These are phyloP conservation scores for Karalla daura DNA, from an alignment of 2,797 vertebrate species.

Conservation along the genomic window DNA sequence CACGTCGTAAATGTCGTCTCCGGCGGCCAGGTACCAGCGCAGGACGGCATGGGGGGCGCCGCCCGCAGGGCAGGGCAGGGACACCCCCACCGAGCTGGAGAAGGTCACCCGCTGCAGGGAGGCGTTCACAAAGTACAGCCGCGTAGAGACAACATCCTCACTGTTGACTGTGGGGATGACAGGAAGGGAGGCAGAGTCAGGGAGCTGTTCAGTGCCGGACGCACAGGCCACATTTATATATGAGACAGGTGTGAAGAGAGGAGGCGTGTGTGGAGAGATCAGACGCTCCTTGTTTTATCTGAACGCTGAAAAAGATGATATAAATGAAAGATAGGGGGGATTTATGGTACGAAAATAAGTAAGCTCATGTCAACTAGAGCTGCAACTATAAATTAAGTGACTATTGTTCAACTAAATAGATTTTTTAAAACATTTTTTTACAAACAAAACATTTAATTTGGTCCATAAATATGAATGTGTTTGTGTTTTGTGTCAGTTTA, in stretches of 20 bases:
- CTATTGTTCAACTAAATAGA: no score
- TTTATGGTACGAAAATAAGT: no score
- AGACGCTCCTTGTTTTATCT: neutral
- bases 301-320: neutral
- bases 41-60: slow-evolving; percentile 96
- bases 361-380: no score
- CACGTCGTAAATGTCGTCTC: slow-evolving; percentile 99
- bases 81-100: slow-evolving; percentile 99
- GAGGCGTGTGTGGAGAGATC: neutral
- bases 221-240: neutral
- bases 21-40: slow-evolving; percentile 98
- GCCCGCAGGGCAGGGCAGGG: slow-evolving; percentile 98
- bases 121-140: slow-evolving; percentile 99
- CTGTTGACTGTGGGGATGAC: slow-evolving; percentile 85
- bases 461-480: no score
- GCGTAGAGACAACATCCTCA: slow-evolving; percentile 96
- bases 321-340: neutral
- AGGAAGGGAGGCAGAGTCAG: slow-evolving; percentile 48
- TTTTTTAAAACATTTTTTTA: no score
- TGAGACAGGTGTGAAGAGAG: slow-evolving; percentile 8
- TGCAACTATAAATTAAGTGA: no score
- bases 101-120: slow-evolving; percentile 99
- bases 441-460: no score
- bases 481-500: no score
- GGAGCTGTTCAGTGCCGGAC: slow-evolving; percentile 26